These are phyloP conservation scores for Parazoanthus atlanticus DNA, from an alignment of 92 coral and sea anemone species.

Conservation along the genomic window DNA sequence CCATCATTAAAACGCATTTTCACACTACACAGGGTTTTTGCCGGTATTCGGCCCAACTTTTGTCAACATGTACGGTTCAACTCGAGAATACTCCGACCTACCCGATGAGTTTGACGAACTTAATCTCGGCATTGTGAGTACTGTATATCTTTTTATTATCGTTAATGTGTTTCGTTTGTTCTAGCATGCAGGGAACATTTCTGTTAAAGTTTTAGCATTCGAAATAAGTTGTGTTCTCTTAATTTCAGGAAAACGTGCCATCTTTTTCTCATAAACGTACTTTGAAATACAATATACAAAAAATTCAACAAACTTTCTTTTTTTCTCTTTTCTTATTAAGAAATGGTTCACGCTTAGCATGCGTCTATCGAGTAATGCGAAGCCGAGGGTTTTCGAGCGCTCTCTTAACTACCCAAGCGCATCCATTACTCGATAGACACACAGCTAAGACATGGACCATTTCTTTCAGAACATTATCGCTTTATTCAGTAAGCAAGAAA, in stretches of 20 bases:
- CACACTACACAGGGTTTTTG: constrained; percentile 45
- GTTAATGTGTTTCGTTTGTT: background rate
- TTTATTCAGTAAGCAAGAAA: too few relatives aligned
- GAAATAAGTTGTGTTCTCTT: background rate
- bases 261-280: background rate
- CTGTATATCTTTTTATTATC: background rate
- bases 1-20: background rate
- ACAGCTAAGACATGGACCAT: too few relatives aligned
- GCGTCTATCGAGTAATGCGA: too few relatives aligned
- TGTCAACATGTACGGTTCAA: constrained; percentile 62
- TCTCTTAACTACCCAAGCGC: too few relatives aligned
- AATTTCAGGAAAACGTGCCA: background rate
- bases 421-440: too few relatives aligned
- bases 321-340: too few relatives aligned
- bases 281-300: too few relatives aligned
- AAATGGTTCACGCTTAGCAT: too few relatives aligned
- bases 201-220: background rate
- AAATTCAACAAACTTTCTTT: too few relatives aligned
- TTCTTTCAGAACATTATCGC: too few relatives aligned
- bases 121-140: constrained; percentile 59
- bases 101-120: constrained; percentile 63
- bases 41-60: constrained; percentile 66
- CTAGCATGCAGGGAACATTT: background rate
- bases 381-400: too few relatives aligned
- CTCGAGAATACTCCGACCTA: constrained; percentile 60